Conservation (phyloP, 2,888 invertebrate species). For the Troglohyphantes excavatus region DNA sequence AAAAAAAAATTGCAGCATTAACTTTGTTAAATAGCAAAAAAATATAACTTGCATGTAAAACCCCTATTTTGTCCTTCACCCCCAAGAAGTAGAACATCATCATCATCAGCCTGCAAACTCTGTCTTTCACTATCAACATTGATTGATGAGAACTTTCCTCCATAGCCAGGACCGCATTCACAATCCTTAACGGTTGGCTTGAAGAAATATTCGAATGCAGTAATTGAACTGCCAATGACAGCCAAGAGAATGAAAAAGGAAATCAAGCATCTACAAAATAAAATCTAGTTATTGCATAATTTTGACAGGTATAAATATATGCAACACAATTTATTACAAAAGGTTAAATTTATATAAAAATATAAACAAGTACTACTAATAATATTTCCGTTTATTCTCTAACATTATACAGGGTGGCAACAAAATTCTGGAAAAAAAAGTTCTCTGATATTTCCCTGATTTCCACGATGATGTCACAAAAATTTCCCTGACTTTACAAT, state of each 20-base stretch:
- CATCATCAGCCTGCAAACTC: neutral
- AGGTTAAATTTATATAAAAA: no score
- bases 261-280: conserved; percentile 7
- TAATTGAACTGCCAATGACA: conserved; percentile 22
- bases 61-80: neutral
- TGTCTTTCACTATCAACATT: neutral
- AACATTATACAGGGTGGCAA: no score
- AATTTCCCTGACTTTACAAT: no score
- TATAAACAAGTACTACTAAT: no score
- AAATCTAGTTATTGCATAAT: neutral
- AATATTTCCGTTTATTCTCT: no score
- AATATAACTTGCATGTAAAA: neutral
- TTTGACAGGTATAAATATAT: no score
- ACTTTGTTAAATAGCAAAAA: no score
- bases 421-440: no score
- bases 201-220: conserved; percentile 6
- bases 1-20: no score
- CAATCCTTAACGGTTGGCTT: neutral
- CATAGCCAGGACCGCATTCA: neutral
- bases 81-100: neutral
- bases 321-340: no score
- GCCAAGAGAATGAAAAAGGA: conserved; percentile 24
- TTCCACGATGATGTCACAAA: no score
- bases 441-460: no score
- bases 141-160: neutral